A percentile compares a stretch with the other conserved stretches of the same genome.
Conservation (phyloP, 2,113 vertebrate genomes). For the Tupaia chinensis region DNA sequence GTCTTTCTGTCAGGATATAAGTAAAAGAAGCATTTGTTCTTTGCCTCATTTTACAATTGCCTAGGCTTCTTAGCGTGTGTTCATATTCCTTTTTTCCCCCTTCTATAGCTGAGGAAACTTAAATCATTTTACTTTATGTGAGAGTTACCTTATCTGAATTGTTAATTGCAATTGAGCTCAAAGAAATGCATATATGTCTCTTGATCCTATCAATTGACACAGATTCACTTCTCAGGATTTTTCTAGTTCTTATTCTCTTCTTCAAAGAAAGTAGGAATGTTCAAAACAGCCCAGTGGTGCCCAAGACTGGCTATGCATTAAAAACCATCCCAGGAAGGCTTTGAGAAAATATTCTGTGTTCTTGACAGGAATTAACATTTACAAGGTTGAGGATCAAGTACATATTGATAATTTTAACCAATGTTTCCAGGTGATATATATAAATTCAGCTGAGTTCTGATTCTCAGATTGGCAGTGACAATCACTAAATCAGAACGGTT, state of each 20-base stretch:
- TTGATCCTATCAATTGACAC: neutral
- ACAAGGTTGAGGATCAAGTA: neutral
- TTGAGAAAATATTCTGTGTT: neutral
- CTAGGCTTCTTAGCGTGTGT: neutral
- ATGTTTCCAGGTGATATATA: neutral
- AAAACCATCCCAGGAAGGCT: neutral
- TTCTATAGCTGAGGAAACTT: slow-evolving; percentile 2
- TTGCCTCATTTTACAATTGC: neutral
- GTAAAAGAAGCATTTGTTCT: neutral
- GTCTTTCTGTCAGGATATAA: neutral
- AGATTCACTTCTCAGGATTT: slow-evolving; percentile 48
- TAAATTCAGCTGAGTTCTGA: neutral
- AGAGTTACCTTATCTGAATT: slow-evolving; percentile 37
- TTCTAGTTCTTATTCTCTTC: slow-evolving; percentile 28
- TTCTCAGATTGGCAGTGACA: neutral
- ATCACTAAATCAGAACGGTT: neutral
- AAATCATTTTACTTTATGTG: neutral
- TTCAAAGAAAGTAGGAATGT: neutral
- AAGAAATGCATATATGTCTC: neutral
- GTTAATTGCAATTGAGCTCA: slow-evolving; percentile 3
- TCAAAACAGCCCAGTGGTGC: neutral
- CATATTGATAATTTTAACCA: neutral
- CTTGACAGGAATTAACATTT: neutral
- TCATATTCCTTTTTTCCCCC: neutral
- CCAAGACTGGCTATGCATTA: neutral